phyloP scores from a whole-genome alignment of 1,140 invertebrate genomes.

The Babylonia areolata region DNA sequence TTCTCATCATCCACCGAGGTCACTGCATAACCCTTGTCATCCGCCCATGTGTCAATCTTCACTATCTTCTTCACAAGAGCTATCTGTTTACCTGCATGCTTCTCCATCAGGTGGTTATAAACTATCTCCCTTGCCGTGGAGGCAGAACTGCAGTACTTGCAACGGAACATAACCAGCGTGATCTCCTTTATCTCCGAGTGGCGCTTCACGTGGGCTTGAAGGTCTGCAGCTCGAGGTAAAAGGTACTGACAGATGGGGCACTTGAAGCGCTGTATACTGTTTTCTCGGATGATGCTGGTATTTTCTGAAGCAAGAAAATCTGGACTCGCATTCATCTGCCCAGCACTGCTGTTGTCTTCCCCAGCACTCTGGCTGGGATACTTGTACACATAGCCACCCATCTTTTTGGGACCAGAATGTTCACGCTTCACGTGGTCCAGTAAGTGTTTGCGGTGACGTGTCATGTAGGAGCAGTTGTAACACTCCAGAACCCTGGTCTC shows the following conservation, averaged over 20 bases:
- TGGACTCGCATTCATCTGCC: constrained; percentile 12
- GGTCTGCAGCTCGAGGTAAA: constrained; percentile 51
- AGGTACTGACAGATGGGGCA: constrained; percentile 55
- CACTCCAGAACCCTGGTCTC: constrained; percentile 51
- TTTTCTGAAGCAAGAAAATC: constrained; percentile 1
- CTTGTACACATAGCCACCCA: constrained; percentile 20
- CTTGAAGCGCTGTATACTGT: constrained; percentile 49
- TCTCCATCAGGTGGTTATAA: constrained; percentile 46
- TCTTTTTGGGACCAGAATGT: constrained; percentile 40
- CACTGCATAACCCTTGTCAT: constrained; percentile 50
- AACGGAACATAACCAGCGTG: constrained; percentile 50
- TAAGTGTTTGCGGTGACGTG: constrained; percentile 52
- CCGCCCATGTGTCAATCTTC: constrained; percentile 45
- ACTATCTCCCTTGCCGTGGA: constrained; percentile 51
- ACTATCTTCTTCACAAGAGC: constrained; percentile 52
- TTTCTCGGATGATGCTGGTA: constrained; percentile 41
- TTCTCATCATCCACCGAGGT: constrained; percentile 48
- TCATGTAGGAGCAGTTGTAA: constrained; percentile 50
- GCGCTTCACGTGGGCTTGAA: constrained; percentile 50
- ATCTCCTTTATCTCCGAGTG: constrained; percentile 53
- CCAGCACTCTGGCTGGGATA: background rate
- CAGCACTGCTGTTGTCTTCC: background rate
- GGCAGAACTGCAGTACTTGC: constrained; percentile 52
- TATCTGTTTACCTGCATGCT: constrained; percentile 50
- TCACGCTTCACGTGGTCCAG: constrained; percentile 49